Evolutionary conservation across 2,113 vertebrate species (phyloP), one percentile per base, ranked within the genome.

Genomic region (Recurvirostra avosetta): DNA sequence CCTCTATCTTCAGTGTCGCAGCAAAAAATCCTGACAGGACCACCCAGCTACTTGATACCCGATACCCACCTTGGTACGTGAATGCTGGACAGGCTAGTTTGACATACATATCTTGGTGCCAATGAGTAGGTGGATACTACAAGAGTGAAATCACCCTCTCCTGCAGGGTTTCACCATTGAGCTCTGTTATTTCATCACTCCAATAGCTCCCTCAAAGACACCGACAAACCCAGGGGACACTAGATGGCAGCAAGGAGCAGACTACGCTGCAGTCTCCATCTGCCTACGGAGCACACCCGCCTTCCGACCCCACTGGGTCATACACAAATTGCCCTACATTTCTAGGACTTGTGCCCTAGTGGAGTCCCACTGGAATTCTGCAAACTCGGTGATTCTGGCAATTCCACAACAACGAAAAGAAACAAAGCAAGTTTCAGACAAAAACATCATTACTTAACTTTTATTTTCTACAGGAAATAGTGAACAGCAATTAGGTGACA

Each of bases 271-370:
- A 50, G 55, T 14, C 3, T 49, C 34, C 7, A 2, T 5, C 49
- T 25, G 27, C 4, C 38, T 5, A 29, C 0, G 0, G 25, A 13
- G 11, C 45, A 66, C 55, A 22, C 7, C 1, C 0, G 10, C 63
- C 26, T 29, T n/a, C 49, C 8, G 2, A 56, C 4, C 14, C 55
- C 19, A 0, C 2, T 6, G 8, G 61, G 25, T 5, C 36, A 34
- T 3, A n/a, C 17, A 23, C 15, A n/a, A 30, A 59, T 2, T 13
- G 32, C n/a, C 23, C 30, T 1, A 21, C 12, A 12, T 22, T 75
- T 18, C 29, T 32, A 34, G 26, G 34, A 6, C 6, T 7, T 41
- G 41, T 8, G 40, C 11, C 17, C 8, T 16, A 13, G 2, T 10
- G 18, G 30, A 53, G 45, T 22, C 58, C 49, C 72, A 34, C 6